Base-by-base conservation (phyloP, 2,113 vertebrate species). In the Petromus typicus region DNA sequence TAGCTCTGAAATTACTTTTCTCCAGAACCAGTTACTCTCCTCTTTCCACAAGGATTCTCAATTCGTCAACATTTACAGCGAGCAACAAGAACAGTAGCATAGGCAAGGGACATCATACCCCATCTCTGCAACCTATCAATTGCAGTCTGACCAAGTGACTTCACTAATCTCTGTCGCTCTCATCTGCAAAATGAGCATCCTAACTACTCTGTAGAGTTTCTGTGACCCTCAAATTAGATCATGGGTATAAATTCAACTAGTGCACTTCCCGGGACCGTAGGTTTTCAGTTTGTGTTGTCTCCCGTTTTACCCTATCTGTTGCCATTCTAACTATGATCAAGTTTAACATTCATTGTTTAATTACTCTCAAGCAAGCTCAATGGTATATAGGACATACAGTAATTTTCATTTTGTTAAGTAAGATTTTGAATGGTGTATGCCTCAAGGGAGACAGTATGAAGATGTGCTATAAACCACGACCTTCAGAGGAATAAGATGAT, bases 301-400 rank as follows among this genome's bases (percentile, higher is more conserved):
- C 69, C 34, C 64, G n/a, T 23, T 85, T 27, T 40, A 40, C 34
- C 37, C 32, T 57, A 91, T 43, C 76, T 54, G 34, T 57, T 16
- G 34, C 14, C 48, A 75, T 27, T 80, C 67, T 78, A 96, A 95
- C 59, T 54, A 83, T 67, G 66, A 87, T 56, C 81, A 94, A 66
- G 88, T 67, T 93, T 93, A 92, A 84, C 23, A 20, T 48, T 57
- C 54, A 20, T 85, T 48, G 56, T 45, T 93, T 93, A 93, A 96
- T 96, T 93, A 95, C 81, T 85, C n/a, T 95, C 76, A 64, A 85
- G 87, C 37, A 92, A 95, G n/a, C 45, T 76, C 75, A 93, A 56
- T 89, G 69, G 57, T 88, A 96, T 76, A 89, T 63, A 79, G 78
- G 73, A 67, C 78, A 94, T 57, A 16, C 1, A 89, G 48, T 61